These are phyloP conservation scores for Rhaphigaster nebulosa DNA, from an alignment of 2,888 invertebrate species.

Conservation along the genomic window DNA sequence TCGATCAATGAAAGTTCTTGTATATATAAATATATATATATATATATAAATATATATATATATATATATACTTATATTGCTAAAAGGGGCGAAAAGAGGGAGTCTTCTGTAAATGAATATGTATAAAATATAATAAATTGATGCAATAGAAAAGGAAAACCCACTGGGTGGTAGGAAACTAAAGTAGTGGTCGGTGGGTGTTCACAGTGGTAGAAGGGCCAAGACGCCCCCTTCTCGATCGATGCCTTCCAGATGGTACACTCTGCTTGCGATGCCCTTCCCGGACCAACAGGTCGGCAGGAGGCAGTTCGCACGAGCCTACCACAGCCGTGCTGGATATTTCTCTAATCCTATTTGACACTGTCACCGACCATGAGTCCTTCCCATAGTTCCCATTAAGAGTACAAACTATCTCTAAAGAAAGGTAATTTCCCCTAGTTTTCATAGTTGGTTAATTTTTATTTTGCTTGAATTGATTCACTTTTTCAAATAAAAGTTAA, in stretches of 20 bases:
- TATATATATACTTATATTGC: not conserved
- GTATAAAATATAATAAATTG: not conserved
- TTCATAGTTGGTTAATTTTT: constrained; percentile 20
- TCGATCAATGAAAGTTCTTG: not conserved
- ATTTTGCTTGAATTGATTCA: constrained; percentile 34
- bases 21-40: not conserved
- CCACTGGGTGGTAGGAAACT: constrained; percentile 12
- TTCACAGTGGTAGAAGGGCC: constrained; percentile 69
- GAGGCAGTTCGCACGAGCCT: constrained; percentile 83
- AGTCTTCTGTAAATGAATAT: not conserved
- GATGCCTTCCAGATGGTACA: constrained; percentile 89
- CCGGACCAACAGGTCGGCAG: constrained; percentile 93
- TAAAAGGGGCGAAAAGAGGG: not conserved
- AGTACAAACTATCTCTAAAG: constrained; percentile 63
- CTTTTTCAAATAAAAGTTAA: constrained; percentile 47
- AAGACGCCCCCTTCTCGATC: constrained; percentile 69
- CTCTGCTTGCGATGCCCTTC: constrained; percentile 90
- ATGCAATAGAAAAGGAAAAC: not conserved
- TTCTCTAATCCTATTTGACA: constrained; percentile 86
- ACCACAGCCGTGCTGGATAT: constrained; percentile 85
- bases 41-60: not conserved
- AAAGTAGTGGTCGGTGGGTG: constrained; percentile 54
- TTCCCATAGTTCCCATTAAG: constrained; percentile 60
- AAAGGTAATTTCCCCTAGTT: constrained; percentile 59
- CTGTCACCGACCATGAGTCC: constrained; percentile 61